Evolutionary conservation across 2,888 invertebrate genomes (phyloP), one percentile per base, ranked within the genome.

Genomic region (Volucella inanis): DNA sequence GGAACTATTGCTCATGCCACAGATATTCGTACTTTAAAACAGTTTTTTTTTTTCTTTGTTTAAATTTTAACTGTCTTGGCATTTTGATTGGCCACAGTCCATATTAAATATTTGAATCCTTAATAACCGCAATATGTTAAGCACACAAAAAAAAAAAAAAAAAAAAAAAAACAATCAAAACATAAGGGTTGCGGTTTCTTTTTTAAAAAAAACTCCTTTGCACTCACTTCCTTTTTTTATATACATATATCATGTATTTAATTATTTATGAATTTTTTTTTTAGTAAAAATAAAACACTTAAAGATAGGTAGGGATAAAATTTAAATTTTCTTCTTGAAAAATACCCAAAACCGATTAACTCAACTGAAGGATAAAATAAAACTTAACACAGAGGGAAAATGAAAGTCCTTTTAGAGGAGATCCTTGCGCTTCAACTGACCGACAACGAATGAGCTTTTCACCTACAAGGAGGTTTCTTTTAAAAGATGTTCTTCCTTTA

Each of bases 391-490:
- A 10, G 45, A 43, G 11, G 10, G 3, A 9, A 81, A 50, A 18
- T 54, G 41, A 39, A 14, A 31, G 15, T 52, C 11, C 54, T 14
- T 31, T 45, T 39, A 12, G 52, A 82, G 43, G 54, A 80, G 81
- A 77, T 85, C 81, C 85, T 85, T 77, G 62, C 81, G 72, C 41
- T 68, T 71, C 76, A 62, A 67, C 39, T 55, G 85, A 77, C 85
- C 57, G 72, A 45, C 81, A 68, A 77, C 70, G 86, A 86, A 86
- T 86, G 86, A 86, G 86, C 86, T 86, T 86, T 86, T 43, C 14
- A 74, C 41, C 68, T 64, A 65, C 64, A 18, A 70, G 49, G 72
- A 82, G 54, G 54, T 43, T 70, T 55, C 68, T 82, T 86, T 70
- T 82, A 70, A 86, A 82, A 78, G 77, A 54, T 78, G 45, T 39